Evolutionary conservation across 2,113 vertebrate species (phyloP).

Genomic region (Cromileptes altivelis): DNA sequence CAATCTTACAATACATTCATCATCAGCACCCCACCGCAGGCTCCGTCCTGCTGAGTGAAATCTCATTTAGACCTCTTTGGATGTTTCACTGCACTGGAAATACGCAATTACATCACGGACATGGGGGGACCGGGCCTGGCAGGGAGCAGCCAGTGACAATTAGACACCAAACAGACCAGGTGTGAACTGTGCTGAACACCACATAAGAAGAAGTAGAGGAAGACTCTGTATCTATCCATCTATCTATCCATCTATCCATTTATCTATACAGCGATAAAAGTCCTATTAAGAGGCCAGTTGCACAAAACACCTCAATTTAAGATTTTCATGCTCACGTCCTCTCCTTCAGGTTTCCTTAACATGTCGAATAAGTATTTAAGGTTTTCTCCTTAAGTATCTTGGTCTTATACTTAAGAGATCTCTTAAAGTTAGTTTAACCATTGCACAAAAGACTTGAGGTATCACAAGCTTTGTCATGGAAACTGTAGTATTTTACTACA

Average conservation of each 20-base stretch:
- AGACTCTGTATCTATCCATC: neutral
- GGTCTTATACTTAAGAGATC: too few species aligned
- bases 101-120: constrained; percentile 80
- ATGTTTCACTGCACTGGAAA: constrained; percentile 76
- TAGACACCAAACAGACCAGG: constrained; percentile 79
- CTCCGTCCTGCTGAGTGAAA: constrained; percentile 81
- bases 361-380: too few species aligned
- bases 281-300: too few species aligned
- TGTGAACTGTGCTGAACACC: constrained; percentile 62
- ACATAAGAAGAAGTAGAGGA: constrained; percentile 30
- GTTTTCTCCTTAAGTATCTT: too few species aligned
- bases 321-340: too few species aligned
- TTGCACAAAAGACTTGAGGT: too few species aligned
- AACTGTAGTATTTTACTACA: too few species aligned
- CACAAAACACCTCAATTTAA: too few species aligned
- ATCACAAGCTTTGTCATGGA: too few species aligned
- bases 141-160: constrained; percentile 77
- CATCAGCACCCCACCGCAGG: constrained; percentile 81
- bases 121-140: constrained; percentile 69
- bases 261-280: neutral
- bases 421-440: too few species aligned
- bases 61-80: constrained; percentile 83
- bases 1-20: constrained; percentile 91
- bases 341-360: too few species aligned
- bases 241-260: constrained; percentile 1